Evolutionary conservation across 1,140 invertebrate genomes (phyloP).

Genomic region (Lepidurus couesii): DNA sequence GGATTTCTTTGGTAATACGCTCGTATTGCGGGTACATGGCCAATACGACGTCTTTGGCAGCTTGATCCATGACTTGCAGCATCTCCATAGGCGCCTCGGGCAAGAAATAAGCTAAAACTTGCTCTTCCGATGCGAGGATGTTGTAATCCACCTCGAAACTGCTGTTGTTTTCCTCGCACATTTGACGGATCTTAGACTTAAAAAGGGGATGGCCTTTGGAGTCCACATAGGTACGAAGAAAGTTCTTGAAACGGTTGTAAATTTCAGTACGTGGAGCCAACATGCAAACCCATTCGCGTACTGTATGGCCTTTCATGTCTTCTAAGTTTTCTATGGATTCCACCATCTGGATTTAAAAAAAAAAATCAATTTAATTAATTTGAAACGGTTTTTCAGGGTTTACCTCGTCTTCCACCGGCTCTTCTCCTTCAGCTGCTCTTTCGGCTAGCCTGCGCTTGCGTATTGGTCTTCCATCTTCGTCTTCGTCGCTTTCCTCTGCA

Average conservation of each 20-base stretch:
- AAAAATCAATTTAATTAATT: background rate
- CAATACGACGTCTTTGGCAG: slow-evolving; percentile 88
- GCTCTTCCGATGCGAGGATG: slow-evolving; percentile 78
- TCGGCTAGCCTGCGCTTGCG: slow-evolving; percentile 73
- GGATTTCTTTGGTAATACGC: slow-evolving; percentile 84
- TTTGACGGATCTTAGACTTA: slow-evolving; percentile 84
- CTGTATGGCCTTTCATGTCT: slow-evolving; percentile 84
- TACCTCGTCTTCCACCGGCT: slow-evolving; percentile 64
- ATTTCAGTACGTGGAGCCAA: slow-evolving; percentile 93
- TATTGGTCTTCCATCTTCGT: slow-evolving; percentile 59
- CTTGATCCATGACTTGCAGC: slow-evolving; percentile 90
- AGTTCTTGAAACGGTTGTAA: slow-evolving; percentile 92
- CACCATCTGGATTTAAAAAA: slow-evolving; percentile 57
- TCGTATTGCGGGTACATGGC: slow-evolving; percentile 95
- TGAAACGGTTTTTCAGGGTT: background rate
- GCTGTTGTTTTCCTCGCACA: slow-evolving; percentile 78
- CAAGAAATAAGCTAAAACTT: slow-evolving; percentile 91
- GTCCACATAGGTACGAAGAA: slow-evolving; percentile 83
- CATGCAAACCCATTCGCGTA: slow-evolving; percentile 95
- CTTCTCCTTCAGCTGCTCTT: slow-evolving; percentile 72
- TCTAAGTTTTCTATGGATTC: slow-evolving; percentile 98
- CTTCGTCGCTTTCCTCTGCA: slow-evolving; percentile 54
- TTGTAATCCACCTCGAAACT: slow-evolving; percentile 94
- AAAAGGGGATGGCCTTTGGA: slow-evolving; percentile 82
- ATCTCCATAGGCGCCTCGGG: slow-evolving; percentile 96